phyloP scores from a whole-genome alignment of 2,113 vertebrate species.

The Triplophysa rosa region DNA sequence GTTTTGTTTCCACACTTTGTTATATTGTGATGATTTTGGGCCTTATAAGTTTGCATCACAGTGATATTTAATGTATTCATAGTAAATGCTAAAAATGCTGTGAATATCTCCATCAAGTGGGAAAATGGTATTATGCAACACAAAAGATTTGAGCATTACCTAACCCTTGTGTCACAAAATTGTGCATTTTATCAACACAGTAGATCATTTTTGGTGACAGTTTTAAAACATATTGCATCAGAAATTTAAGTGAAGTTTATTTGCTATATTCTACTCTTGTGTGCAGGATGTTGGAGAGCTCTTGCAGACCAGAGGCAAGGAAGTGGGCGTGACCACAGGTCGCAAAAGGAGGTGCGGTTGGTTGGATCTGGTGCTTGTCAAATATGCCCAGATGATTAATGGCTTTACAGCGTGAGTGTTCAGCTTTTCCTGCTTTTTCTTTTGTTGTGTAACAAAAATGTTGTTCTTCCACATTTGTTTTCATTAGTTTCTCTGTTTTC shows the following conservation, averaged over 20 bases:
- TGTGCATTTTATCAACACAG: neutral
- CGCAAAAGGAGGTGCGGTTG: constrained; percentile 95
- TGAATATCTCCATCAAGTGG: neutral
- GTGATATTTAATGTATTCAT: neutral
- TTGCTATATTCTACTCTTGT: neutral
- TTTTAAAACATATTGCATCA: neutral
- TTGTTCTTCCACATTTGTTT: neutral
- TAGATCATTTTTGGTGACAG: neutral
- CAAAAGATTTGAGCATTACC: neutral
- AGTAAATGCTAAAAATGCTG: no score
- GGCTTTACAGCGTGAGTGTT: constrained; percentile 95
- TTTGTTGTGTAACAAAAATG: neutral
- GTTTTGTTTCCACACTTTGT: neutral
- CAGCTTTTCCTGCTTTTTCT: neutral
- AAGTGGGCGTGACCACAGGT: constrained; percentile 94
- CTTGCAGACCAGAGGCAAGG: constrained; percentile 88
- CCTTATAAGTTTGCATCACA: neutral
- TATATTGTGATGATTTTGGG: neutral
- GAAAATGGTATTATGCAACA: neutral
- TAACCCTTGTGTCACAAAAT: neutral
- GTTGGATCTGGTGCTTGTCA: constrained; percentile 92
- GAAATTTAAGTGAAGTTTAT: neutral
- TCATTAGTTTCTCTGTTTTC: neutral
- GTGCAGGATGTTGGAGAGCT: constrained; percentile 85
- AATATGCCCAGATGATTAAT: constrained; percentile 98